phyloP scores from a whole-genome alignment of 1,140 invertebrate genomes.

The Scaptomyza pallida region DNA sequence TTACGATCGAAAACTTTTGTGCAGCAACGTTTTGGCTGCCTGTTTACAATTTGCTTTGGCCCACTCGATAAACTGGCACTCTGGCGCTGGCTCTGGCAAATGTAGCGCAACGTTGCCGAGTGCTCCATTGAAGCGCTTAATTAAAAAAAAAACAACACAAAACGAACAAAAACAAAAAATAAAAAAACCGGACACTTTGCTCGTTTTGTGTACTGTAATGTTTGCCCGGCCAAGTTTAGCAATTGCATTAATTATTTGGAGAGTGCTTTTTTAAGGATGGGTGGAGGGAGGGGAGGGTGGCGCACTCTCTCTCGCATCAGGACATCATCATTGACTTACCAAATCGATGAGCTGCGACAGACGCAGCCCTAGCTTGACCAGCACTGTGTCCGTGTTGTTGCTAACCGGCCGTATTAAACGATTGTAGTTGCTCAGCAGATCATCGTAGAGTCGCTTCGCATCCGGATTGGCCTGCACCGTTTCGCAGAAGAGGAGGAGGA shows the following conservation, averaged over 20 bases:
- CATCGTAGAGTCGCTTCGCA: slow-evolving; percentile 96
- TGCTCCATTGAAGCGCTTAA: slow-evolving; percentile 57
- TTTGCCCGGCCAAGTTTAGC: slow-evolving; percentile 11
- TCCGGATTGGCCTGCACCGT: slow-evolving; percentile 90
- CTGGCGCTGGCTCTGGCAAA: slow-evolving; percentile 60
- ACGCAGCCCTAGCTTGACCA: slow-evolving; percentile 95
- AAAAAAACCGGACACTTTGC: slow-evolving; percentile 16
- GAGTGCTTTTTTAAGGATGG: slow-evolving; percentile 3
- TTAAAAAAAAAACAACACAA: slow-evolving; percentile 57
- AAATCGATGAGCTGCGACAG: slow-evolving; percentile 98
- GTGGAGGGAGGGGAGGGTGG: no score
- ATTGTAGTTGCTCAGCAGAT: slow-evolving; percentile 98
- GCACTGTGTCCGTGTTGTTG: slow-evolving; percentile 96
- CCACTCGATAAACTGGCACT: slow-evolving; percentile 26
- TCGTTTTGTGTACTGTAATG: slow-evolving; percentile 11
- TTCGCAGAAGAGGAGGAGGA: slow-evolving; percentile 75
- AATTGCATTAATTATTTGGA: slow-evolving; percentile 64
- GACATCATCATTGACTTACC: slow-evolving; percentile 85
- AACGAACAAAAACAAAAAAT: no score
- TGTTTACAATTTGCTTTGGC: slow-evolving; percentile 35
- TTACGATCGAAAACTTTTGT: slow-evolving; percentile 46
- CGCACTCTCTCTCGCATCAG: not conserved
- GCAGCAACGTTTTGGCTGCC: slow-evolving; percentile 27
- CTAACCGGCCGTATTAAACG: slow-evolving; percentile 96
- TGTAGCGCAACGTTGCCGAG: slow-evolving; percentile 58